Conservation (phyloP, 35 echinoderm and acorn worm species). For the Acanthaster planci region DNA sequence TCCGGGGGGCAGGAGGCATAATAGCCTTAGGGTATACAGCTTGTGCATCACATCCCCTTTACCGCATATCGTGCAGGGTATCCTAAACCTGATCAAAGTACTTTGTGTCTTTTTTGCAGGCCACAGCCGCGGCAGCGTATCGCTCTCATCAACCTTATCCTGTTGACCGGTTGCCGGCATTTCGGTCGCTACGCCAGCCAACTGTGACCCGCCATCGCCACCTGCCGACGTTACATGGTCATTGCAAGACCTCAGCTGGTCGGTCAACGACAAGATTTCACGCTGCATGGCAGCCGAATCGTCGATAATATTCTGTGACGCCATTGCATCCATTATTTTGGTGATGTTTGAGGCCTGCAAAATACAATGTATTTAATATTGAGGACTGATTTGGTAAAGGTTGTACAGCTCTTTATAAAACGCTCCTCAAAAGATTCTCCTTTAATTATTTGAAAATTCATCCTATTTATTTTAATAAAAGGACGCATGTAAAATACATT, state of each 20-base stretch:
- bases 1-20: too few relatives aligned
- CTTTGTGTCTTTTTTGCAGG: background rate
- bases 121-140: background rate
- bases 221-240: background rate
- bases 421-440: background rate
- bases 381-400: background rate
- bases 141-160: background rate
- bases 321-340: background rate
- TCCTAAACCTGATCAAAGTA: too few relatives aligned
- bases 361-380: background rate
- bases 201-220: too few relatives aligned
- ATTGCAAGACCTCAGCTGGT: background rate
- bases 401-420: too few relatives aligned
- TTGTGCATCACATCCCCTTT: too few relatives aligned
- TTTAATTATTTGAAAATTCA: background rate
- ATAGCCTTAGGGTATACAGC: too few relatives aligned
- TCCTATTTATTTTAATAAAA: too few relatives aligned
- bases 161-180: background rate
- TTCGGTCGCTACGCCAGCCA: too few relatives aligned
- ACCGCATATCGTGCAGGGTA: too few relatives aligned
- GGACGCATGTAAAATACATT: background rate
- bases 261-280: background rate
- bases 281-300: slow-evolving; percentile 10
- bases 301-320: background rate
- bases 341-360: slow-evolving; percentile 6